Percentiles rank a stretch among this genome's conserved stretches.
Evolutionary conservation across 2,888 invertebrate species (phyloP).

Genomic region (Plebejus anna): DNA sequence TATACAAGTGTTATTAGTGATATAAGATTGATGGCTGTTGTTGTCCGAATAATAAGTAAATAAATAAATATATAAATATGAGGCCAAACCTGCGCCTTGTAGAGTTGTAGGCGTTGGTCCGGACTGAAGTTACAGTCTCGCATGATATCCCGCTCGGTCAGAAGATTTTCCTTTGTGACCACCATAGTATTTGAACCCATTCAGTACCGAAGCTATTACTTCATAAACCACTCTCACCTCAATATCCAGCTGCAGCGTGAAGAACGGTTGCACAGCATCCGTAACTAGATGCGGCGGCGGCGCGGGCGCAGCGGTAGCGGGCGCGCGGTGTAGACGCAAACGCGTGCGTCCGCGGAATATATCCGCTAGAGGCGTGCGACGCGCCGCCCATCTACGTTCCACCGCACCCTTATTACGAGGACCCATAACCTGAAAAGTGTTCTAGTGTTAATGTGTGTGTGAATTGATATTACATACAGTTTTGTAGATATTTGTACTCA

Average conservation of each 20-base stretch:
- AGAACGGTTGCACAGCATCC: conserved; percentile 96
- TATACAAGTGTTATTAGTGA: no score
- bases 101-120: no score
- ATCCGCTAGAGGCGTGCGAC: conserved; percentile 92
- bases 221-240: conserved; percentile 80
- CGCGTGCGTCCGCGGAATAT: conserved; percentile 96
- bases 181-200: no score
- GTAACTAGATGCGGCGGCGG: conserved; percentile 83
- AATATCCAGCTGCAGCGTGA: conserved; percentile 96
- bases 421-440: conserved; percentile 84
- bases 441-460: background rate
- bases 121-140: no score
- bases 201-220: no score
- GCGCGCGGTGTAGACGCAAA: conserved; percentile 87
- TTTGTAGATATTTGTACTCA: conserved; percentile 45
- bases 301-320: conserved; percentile 85
- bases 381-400: conserved; percentile 86
- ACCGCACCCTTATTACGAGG: conserved; percentile 93
- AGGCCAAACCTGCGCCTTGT: no score
- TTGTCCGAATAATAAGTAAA: no score
- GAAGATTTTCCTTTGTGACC: no score
- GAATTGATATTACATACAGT: background rate
- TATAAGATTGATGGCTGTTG: no score
- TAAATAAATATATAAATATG: no score
- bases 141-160: no score